phyloP scores from a whole-genome alignment of 2,797 vertebrate species.

The Argentina silus region DNA sequence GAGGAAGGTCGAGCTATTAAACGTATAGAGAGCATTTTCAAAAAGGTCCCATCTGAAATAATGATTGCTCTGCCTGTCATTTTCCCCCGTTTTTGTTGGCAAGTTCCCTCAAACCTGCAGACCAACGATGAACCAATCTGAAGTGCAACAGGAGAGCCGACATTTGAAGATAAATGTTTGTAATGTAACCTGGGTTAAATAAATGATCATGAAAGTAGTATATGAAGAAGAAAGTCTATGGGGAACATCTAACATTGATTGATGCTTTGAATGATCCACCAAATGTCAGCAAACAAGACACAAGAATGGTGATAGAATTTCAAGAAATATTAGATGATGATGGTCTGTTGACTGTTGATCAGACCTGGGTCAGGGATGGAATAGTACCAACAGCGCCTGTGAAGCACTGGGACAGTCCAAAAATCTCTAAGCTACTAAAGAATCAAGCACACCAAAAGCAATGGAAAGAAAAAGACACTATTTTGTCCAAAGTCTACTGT shows the following conservation, averaged over 20 bases:
- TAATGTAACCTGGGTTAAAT: background rate
- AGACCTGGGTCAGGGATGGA: too few relatives aligned
- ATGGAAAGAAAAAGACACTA: too few relatives aligned
- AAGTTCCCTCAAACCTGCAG: conserved; percentile 24
- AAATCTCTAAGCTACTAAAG: too few relatives aligned
- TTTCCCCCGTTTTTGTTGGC: conserved; percentile 42
- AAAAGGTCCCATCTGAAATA: conserved; percentile 57
- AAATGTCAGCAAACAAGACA: too few relatives aligned
- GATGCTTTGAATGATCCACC: conserved; percentile 31
- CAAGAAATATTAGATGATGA: background rate
- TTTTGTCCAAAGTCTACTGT: too few relatives aligned
- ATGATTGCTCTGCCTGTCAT: conserved; percentile 47
- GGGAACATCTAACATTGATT: conserved; percentile 31
- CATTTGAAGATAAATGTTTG: conserved; percentile 20
- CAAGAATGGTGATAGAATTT: conserved; percentile 28
- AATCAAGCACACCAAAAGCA: too few relatives aligned
- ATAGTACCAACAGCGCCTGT: too few relatives aligned
- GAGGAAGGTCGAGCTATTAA: conserved; percentile 47
- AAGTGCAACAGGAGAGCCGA: conserved; percentile 17
- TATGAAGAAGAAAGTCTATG: background rate
- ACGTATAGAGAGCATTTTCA: conserved; percentile 50
- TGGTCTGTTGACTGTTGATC: too few relatives aligned
- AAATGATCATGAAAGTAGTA: background rate
- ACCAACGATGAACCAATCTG: conserved; percentile 32
- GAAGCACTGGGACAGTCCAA: too few relatives aligned